Evolutionary conservation across 2,888 invertebrate genomes (phyloP).

Genomic region (Lasioglossum morio): DNA sequence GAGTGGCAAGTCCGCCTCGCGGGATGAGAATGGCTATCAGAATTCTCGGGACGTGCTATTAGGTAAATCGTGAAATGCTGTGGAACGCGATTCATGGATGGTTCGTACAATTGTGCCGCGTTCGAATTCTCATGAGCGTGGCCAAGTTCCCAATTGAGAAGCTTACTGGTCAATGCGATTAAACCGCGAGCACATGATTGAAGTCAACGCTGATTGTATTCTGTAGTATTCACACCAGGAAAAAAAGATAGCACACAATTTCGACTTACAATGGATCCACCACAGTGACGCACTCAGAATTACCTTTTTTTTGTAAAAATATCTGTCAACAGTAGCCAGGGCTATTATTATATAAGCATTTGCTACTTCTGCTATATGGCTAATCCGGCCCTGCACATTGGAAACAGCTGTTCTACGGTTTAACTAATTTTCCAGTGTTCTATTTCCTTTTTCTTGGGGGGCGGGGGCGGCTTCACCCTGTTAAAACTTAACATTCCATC

Average conservation of each 20-base stretch:
- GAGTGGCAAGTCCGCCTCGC: constrained; percentile 53
- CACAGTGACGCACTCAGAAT: too few relatives aligned
- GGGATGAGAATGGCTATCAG: constrained; percentile 74
- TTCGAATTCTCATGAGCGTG: constrained; percentile 72
- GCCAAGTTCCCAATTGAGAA: constrained; percentile 55
- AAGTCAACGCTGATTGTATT: background rate
- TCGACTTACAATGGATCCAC: background rate
- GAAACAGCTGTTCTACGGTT: too few relatives aligned
- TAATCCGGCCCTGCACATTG: too few relatives aligned
- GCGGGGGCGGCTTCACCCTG: too few relatives aligned
- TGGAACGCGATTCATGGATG: constrained; percentile 61
- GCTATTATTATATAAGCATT: too few relatives aligned
- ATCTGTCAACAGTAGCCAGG: too few relatives aligned
- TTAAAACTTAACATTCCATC: too few relatives aligned
- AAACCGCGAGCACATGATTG: constrained; percentile 64
- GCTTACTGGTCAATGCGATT: constrained; percentile 67
- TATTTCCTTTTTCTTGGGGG: too few relatives aligned
- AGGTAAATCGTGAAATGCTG: constrained; percentile 78
- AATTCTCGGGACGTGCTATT: constrained; percentile 77
- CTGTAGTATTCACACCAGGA: background rate
- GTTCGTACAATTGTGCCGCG: constrained; percentile 71
- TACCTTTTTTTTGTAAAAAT: too few relatives aligned
- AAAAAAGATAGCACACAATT: background rate
- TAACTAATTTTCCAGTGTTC: too few relatives aligned
- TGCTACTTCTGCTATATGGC: too few relatives aligned